Evolutionary conservation across 1,140 invertebrate species (phyloP).

Genomic region (Drosophila kurseongensis): DNA sequence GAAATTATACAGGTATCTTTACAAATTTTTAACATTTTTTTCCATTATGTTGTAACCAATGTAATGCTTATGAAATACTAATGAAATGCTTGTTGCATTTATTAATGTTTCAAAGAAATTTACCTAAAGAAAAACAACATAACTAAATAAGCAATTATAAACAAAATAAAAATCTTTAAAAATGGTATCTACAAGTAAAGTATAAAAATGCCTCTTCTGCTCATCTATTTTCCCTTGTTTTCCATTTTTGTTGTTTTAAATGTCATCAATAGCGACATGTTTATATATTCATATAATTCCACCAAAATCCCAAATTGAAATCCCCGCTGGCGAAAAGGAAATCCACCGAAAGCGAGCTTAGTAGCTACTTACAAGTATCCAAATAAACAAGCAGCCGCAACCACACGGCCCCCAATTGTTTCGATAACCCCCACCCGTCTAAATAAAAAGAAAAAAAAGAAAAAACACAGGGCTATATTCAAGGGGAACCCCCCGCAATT

Average conservation of each 20-base stretch:
- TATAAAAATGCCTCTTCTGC: too few relatives aligned
- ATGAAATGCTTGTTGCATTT: too few relatives aligned
- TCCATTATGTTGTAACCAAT: too few relatives aligned
- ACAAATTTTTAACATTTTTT: too few relatives aligned
- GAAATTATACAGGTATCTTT: too few relatives aligned
- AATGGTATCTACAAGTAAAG: too few relatives aligned
- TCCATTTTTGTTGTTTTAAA: not conserved
- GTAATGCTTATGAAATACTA: too few relatives aligned
- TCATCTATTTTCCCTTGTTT: not conserved
- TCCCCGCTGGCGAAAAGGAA: slow-evolving; percentile 9
- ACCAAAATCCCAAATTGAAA: slow-evolving; percentile 24
- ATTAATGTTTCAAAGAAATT: too few relatives aligned
- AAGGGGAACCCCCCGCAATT: slow-evolving; percentile 19
- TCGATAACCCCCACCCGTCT: slow-evolving; percentile 3
- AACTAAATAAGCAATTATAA: too few relatives aligned
- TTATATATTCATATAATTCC: slow-evolving; percentile 43
- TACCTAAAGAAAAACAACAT: too few relatives aligned
- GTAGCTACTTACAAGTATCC: slow-evolving; percentile 71
- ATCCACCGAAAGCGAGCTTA: slow-evolving; percentile 37
- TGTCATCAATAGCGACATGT: not conserved
- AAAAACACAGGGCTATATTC: not conserved
- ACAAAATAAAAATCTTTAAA: not conserved
- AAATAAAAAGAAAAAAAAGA: not conserved
- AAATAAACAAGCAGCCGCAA: slow-evolving; percentile 67
- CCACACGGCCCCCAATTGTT: slow-evolving; percentile 43